A percentile compares a stretch with the other conserved stretches of the same genome.
These are phyloP conservation scores for Eubucco bourcierii DNA, from an alignment of 2,113 vertebrate genomes.

Conservation along the genomic window DNA sequence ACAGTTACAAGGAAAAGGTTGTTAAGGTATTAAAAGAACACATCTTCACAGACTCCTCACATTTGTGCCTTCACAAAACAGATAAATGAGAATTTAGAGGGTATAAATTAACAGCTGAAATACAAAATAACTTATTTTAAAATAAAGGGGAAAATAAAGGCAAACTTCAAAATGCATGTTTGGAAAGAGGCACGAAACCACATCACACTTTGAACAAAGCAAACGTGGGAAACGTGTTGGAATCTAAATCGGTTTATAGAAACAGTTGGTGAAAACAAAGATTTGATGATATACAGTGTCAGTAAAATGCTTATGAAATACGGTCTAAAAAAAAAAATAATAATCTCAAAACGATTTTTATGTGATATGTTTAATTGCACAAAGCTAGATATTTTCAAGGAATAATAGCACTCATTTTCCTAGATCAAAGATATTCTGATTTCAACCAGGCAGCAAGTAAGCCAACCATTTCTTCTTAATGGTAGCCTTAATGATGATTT, in stretches of 20 bases:
- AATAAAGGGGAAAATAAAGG: neutral
- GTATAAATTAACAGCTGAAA: neutral
- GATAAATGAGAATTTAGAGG: neutral
- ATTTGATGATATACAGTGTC: neutral
- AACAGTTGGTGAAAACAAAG: neutral
- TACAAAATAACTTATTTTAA: neutral
- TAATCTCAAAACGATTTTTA: neutral
- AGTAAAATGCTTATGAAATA: neutral
- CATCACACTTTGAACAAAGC: neutral
- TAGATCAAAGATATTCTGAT: neutral
- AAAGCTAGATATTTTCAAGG: neutral
- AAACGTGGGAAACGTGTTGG: rapidly evolving
- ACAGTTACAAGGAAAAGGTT: neutral
- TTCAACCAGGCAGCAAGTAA: neutral
- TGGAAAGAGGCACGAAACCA: neutral
- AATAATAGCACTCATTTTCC: neutral
- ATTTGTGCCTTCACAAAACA: neutral
- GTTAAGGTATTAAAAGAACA: neutral
- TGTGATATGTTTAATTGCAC: neutral
- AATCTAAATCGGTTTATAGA: neutral
- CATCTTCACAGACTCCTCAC: neutral
- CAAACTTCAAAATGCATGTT: neutral
- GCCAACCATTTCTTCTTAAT: neutral
- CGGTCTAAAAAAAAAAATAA: neutral
- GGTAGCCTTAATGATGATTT: neutral